phyloP scores from a whole-genome alignment of 2,113 vertebrate species.

The Romanogobio albipinnatus region DNA sequence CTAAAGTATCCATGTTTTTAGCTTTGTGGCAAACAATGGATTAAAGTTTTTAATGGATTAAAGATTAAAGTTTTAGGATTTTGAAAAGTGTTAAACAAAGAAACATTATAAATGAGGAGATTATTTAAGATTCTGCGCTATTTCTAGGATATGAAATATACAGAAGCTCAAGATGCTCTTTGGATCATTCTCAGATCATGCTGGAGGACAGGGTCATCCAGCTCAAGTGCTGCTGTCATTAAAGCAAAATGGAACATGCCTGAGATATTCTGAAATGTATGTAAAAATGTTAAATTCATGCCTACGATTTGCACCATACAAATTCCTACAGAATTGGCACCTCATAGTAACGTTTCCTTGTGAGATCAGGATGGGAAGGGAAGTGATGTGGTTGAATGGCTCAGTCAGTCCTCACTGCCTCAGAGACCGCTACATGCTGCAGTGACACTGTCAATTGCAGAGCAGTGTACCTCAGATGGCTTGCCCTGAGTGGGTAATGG shows the following conservation, averaged over 20 bases:
- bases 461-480: conserved; percentile 60
- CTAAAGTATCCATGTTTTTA: not conserved
- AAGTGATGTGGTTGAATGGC: not conserved
- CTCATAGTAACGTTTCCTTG: no score
- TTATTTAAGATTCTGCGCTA: not conserved
- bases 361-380: not conserved
- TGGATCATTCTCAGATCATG: not conserved
- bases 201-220: not conserved
- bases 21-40: not conserved
- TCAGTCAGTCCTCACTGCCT: conserved; percentile 24
- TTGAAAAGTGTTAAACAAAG: not conserved
- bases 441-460: conserved; percentile 45
- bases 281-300: no score
- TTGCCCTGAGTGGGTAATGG: conserved; percentile 68
- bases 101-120: not conserved
- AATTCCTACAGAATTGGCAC: no score
- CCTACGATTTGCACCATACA: not conserved
- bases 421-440: conserved; percentile 49
- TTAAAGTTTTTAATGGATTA: no score
- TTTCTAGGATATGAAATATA: no score
- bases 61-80: not conserved
- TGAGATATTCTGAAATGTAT: no score
- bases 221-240: no score
- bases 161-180: not conserved
- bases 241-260: no score